Conservation (phyloP, 1,140 invertebrate species). For the Heterodera schachtii region DNA sequence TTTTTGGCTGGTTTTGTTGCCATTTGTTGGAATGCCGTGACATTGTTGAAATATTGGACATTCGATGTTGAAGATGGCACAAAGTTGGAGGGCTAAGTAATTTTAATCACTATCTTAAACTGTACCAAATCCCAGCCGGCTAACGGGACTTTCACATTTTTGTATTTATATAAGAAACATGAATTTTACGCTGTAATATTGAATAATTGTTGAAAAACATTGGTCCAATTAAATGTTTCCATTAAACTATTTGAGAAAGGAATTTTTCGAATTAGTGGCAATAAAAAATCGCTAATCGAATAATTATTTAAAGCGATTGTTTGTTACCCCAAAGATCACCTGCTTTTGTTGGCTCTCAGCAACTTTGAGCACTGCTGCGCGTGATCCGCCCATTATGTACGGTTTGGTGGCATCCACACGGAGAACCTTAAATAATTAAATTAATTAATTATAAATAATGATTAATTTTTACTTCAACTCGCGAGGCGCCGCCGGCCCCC, state of each 20-base stretch:
- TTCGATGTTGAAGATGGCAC: slow-evolving; percentile 2
- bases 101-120: neutral
- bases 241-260: neutral
- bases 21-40: neutral
- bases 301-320: no score
- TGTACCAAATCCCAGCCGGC: no score
- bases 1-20: neutral
- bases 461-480: neutral
- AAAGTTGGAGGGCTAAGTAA: neutral
- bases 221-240: neutral
- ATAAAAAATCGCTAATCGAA: no score
- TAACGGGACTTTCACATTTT: no score
- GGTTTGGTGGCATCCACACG: slow-evolving; percentile 9
- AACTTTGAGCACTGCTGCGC: neutral
- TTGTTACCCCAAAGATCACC: no score
- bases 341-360: neutral
- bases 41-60: neutral
- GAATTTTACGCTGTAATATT: neutral
- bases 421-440: slow-evolving; percentile 11
- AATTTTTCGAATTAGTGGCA: neutral
- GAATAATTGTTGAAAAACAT: neutral
- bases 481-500: neutral
- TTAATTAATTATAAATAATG: neutral
- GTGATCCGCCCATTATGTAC: neutral
- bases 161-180: no score